phyloP scores from a whole-genome alignment of 2,888 invertebrate species.

The Lacanobia wlatinum region DNA sequence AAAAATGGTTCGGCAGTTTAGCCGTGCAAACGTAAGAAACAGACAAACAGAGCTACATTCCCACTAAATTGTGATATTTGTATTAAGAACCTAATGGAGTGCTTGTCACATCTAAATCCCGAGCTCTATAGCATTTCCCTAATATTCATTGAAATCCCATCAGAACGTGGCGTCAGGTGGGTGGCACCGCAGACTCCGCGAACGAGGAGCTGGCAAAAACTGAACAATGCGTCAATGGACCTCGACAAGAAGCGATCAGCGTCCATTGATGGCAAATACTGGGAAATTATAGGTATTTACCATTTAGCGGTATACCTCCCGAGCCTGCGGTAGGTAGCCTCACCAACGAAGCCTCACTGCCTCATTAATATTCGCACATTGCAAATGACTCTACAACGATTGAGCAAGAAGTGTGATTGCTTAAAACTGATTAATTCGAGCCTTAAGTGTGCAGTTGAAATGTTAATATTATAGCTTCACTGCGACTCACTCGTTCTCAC shows the following conservation, averaged over 20 bases:
- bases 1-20: too few relatives aligned
- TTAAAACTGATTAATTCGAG: constrained; percentile 39
- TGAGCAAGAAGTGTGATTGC: constrained; percentile 40
- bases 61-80: too few relatives aligned
- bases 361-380: constrained; percentile 48
- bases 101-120: constrained; percentile 11
- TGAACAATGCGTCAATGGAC: constrained; percentile 49
- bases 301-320: constrained; percentile 58
- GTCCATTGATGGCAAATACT: constrained; percentile 64
- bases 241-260: constrained; percentile 59
- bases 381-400: constrained; percentile 35
- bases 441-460: constrained; percentile 36
- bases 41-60: too few relatives aligned
- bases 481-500: constrained; percentile 23
- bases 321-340: constrained; percentile 21
- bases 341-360: constrained; percentile 25
- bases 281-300: constrained; percentile 68
- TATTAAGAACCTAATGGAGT: too few relatives aligned
- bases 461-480: constrained; percentile 57
- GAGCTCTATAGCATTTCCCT: constrained; percentile 34
- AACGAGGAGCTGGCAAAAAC: constrained; percentile 69
- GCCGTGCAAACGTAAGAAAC: too few relatives aligned
- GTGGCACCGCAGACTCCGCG: constrained; percentile 65
- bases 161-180: constrained; percentile 52
- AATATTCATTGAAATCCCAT: constrained; percentile 33